Conservation (phyloP, 2,888 invertebrate species). For the Margaritifera margaritifera region DNA sequence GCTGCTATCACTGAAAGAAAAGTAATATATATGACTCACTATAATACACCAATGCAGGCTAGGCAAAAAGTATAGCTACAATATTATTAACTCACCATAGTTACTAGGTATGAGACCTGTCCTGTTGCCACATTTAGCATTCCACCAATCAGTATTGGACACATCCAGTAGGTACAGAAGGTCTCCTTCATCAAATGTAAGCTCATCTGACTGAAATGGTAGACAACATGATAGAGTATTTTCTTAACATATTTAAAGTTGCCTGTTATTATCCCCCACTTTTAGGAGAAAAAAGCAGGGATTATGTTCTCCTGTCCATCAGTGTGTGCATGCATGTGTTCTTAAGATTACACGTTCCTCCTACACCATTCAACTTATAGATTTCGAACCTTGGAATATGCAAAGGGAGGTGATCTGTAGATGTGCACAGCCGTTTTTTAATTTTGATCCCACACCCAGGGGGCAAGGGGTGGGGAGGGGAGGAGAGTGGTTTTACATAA, state of each 20-base stretch:
- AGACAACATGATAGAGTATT: neutral
- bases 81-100: constrained; percentile 75
- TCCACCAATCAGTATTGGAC: constrained; percentile 77
- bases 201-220: constrained; percentile 74
- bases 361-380: no score
- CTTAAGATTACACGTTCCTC: no score
- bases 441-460: no score
- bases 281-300: neutral
- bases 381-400: no score
- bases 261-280: neutral
- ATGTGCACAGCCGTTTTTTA: no score
- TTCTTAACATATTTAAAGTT: neutral
- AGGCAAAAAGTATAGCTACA: neutral
- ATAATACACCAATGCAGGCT: neutral
- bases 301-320: no score
- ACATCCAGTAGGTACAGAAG: constrained; percentile 77
- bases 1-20: neutral
- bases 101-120: constrained; percentile 78
- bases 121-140: constrained; percentile 76
- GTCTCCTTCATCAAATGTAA: constrained; percentile 80
- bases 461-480: no score
- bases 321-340: no score
- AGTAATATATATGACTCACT: neutral
- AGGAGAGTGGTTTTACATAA: no score
- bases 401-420: no score